Evolutionary conservation across 2,797 vertebrate species (phyloP).

Genomic region (Sebastes baramenuke): DNA sequence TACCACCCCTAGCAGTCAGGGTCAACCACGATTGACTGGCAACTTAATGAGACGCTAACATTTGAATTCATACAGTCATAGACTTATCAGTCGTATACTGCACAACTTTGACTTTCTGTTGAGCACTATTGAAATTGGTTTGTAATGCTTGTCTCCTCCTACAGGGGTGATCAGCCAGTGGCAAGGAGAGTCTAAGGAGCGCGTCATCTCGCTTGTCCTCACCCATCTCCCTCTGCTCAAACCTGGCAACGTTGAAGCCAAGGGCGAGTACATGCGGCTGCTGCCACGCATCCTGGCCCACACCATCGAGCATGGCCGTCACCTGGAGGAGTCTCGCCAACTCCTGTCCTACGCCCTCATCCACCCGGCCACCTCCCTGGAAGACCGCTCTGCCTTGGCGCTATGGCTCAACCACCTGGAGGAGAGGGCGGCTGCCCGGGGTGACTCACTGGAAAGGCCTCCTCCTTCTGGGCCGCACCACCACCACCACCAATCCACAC

Average conservation of each 20-base stretch:
- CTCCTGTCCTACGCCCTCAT: slow-evolving; percentile 97
- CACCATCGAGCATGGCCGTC: slow-evolving; percentile 95
- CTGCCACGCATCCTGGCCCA: slow-evolving; percentile 96
- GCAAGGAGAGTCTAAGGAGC: slow-evolving; percentile 96
- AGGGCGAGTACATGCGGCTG: slow-evolving; percentile 97
- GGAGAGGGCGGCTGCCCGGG: slow-evolving; percentile 86
- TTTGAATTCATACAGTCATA: not conserved
- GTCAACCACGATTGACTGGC: not conserved
- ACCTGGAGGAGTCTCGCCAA: slow-evolving; percentile 98
- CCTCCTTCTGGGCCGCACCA: slow-evolving; percentile 74
- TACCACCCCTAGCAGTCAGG: too few relatives aligned
- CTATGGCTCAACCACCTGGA: slow-evolving; percentile 99
- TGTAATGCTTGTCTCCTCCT: not conserved
- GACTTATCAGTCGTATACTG: not conserved
- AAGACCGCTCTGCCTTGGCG: slow-evolving; percentile 93
- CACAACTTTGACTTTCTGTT: not conserved
- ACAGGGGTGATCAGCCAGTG: slow-evolving; percentile 96
- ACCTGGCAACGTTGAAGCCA: slow-evolving; percentile 94
- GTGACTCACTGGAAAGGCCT: slow-evolving; percentile 91
- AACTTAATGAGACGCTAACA: not conserved
- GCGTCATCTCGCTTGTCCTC: slow-evolving; percentile 93
- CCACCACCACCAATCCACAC: slow-evolving; percentile 72
- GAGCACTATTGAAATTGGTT: not conserved
- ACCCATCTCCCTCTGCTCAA: slow-evolving; percentile 97
- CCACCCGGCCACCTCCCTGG: slow-evolving; percentile 95